A percentile compares a stretch with the other conserved stretches of the same genome.
Conservation (phyloP, 2,888 invertebrate genomes). For the Cyrtodaria siliqua region DNA sequence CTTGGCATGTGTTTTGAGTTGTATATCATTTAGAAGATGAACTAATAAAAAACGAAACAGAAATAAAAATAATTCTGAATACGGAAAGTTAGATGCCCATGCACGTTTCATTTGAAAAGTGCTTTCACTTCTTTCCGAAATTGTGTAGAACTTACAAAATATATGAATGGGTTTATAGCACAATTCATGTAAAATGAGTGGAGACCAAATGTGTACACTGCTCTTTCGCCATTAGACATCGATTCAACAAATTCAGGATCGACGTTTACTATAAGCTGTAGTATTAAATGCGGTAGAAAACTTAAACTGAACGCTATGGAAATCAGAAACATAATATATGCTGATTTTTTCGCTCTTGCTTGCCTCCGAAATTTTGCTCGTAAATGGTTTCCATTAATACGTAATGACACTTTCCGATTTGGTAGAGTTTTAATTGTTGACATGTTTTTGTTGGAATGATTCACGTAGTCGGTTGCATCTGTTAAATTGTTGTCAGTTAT, state of each 20-base stretch:
- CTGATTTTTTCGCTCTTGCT: constrained; percentile 55
- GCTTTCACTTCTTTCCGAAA: constrained; percentile 54
- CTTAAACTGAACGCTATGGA: constrained; percentile 64
- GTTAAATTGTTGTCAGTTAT: too few species aligned
- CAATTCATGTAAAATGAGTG: constrained; percentile 69
- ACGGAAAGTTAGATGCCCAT: too few species aligned
- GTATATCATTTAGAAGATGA: too few species aligned
- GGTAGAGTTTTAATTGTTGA: background rate
- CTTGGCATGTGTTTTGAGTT: too few species aligned
- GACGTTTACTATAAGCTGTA: constrained; percentile 49
- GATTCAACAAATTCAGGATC: constrained; percentile 48
- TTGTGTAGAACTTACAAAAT: constrained; percentile 67
- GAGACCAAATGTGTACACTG: constrained; percentile 63
- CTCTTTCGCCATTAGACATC: constrained; percentile 52
- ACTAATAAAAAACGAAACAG: too few species aligned
- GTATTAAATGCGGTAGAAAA: constrained; percentile 62
- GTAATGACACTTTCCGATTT: constrained; percentile 16
- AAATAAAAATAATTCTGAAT: too few species aligned
- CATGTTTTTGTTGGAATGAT: background rate
- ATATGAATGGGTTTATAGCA: constrained; percentile 74
- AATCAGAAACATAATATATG: constrained; percentile 68
- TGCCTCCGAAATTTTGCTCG: constrained; percentile 4
- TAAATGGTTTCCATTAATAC: background rate
- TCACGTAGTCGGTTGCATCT: too few species aligned
- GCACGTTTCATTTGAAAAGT: constrained; percentile 21